Evolutionary conservation across 2,797 vertebrate species (phyloP).

Genomic region (Cichlasoma orientale): DNA sequence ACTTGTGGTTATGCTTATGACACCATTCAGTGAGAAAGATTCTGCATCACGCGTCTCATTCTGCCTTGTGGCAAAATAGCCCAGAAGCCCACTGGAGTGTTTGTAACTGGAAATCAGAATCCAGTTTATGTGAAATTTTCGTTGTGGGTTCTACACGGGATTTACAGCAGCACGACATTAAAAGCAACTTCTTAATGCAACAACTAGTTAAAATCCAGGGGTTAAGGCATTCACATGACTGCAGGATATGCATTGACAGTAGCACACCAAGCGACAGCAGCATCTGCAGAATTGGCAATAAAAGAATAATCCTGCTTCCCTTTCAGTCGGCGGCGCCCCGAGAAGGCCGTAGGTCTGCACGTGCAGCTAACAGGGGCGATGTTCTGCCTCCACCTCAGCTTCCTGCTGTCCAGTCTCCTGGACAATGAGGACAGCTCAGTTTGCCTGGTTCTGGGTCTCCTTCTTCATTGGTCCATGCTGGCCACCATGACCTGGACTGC

Average conservation of each 20-base stretch:
- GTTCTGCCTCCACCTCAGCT: conserved; percentile 77
- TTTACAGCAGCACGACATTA: not conserved
- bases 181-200: not conserved
- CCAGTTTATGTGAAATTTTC: not conserved
- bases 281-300: not conserved
- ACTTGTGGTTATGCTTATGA: not conserved
- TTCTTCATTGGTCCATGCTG: conserved; percentile 82
- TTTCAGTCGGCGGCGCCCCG: conserved; percentile 62
- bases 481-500: conserved; percentile 83
- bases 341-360: conserved; percentile 73
- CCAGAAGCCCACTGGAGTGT: not conserved
- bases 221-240: not conserved
- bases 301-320: not conserved
- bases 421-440: fast-evolving
- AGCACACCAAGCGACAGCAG: not conserved
- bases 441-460: conserved; percentile 62
- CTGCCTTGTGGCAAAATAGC: not conserved
- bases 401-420: conserved; percentile 67
- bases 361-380: conserved; percentile 73
- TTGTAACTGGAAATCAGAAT: not conserved
- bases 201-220: not conserved
- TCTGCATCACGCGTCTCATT: fast-evolving
- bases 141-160: not conserved
- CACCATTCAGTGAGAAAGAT: not conserved
- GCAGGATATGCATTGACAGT: not conserved